A percentile compares a stretch with the other conserved stretches of the same genome.
These are phyloP conservation scores for Indri indri DNA, from an alignment of 2,113 vertebrate genomes.

Conservation along the genomic window DNA sequence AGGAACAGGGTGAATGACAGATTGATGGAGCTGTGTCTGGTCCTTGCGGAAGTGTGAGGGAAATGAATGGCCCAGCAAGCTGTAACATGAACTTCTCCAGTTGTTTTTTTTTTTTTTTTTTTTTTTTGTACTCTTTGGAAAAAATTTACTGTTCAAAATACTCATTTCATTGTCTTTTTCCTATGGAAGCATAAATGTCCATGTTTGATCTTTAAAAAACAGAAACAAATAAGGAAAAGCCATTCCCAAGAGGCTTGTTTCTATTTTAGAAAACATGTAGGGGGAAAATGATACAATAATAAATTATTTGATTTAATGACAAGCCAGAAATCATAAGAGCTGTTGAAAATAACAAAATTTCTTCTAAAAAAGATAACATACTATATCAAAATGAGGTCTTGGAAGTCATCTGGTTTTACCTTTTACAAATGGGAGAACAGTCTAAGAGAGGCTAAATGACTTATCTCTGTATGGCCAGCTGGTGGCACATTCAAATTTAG, in stretches of 20 bases:
- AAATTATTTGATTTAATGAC: background rate
- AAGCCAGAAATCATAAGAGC: background rate
- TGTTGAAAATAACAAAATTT: constrained; percentile 5
- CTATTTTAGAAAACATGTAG: background rate
- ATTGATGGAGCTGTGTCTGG: background rate
- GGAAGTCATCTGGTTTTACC: background rate
- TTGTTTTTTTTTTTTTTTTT: background rate
- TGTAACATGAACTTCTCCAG: background rate
- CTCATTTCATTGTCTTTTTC: background rate
- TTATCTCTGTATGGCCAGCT: background rate
- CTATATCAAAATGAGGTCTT: background rate
- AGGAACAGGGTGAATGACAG: background rate
- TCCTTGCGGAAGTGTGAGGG: background rate
- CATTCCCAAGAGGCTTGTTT: background rate
- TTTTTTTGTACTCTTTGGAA: background rate
- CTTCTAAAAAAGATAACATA: background rate
- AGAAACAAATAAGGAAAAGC: background rate
- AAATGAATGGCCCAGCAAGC: background rate
- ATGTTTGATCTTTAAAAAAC: background rate
- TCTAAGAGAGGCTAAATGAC: background rate
- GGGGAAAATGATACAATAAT: background rate
- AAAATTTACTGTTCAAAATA: background rate
- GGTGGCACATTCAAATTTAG: background rate
- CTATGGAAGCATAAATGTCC: background rate
- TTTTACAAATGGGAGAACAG: constrained; percentile 1